Evolutionary conservation across 1,140 invertebrate genomes (phyloP), one percentile per base, ranked within the genome.

Genomic region (Hesperophylax magnus): DNA sequence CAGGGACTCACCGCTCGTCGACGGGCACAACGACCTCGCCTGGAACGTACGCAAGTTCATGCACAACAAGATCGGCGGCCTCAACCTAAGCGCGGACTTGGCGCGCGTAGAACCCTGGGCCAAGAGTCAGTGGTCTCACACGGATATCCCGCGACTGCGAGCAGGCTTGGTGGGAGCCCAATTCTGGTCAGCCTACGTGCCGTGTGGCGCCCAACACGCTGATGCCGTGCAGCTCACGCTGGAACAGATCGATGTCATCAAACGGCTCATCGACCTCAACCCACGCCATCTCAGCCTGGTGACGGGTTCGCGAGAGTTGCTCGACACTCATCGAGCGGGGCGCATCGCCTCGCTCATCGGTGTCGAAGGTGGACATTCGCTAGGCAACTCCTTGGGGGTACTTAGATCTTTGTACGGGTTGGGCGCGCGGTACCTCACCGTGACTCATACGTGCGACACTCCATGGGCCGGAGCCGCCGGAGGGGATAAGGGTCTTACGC

Each of bases 221-320:
- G 96, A 97, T 86, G 96, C 96, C 14, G 95, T 97, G 81, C 94
- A 97, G 86, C 89, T 96, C 84, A 95, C 95, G 22, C 89, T 98
- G 75, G 96, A 97, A 87, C 96, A 97, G 88, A 95, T 97, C 85
- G 96, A 97, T 88, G 93, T 96, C 80, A 97, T 97, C 86, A 94
- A 95, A 85, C 93, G 96, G 85, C 92, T 98, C 84, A 93, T 97
- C 58, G 94, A 95, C 84, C 92, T 94, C 87, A 94, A 95, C 87
- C 91, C 92, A 9, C 91, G 92, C 80, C 93, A 94, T 85, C 92
- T 96, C 80, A 90, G 92, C 54, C 89, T 96, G 82, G 95, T 94
- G 47, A 93, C 92, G 1, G 93, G 92, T 61, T 92, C 93, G 9
- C 90, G 92, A 84, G 94, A 96, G 86, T 92, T 98, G 52, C 88